These are phyloP conservation scores for Clarias laeviceps DNA, from an alignment of 2,797 vertebrate species.

Conservation along the genomic window DNA sequence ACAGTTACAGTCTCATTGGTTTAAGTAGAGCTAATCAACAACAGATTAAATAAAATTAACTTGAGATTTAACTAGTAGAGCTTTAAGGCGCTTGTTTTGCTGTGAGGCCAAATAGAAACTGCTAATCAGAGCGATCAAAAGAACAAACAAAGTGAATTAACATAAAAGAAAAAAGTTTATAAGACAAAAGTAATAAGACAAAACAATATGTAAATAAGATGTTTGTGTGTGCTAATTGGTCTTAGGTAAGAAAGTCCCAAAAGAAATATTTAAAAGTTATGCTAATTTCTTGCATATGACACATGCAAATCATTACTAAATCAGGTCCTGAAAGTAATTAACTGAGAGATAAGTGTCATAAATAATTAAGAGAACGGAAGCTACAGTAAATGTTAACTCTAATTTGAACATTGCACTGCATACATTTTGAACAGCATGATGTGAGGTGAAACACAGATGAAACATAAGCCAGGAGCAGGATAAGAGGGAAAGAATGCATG, in stretches of 20 bases:
- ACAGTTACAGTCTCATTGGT: background rate
- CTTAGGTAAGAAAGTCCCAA: background rate
- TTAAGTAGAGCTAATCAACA: background rate
- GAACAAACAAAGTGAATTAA: background rate
- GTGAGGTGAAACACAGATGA: background rate
- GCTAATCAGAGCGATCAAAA: background rate
- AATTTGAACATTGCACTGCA: background rate
- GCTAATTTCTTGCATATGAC: background rate
- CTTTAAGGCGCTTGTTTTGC: background rate
- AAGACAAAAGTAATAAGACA: background rate
- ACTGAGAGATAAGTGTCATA: background rate
- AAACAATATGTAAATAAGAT: background rate
- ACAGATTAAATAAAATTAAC: background rate
- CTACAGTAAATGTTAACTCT: background rate
- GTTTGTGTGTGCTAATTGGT: background rate
- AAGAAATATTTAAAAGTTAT: background rate
- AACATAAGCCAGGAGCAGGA: slow-evolving; percentile 8
- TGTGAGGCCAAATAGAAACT: background rate
- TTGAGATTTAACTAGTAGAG: background rate
- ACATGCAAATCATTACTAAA: background rate
- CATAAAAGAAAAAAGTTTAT: no score
- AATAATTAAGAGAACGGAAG: background rate
- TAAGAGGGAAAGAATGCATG: slow-evolving; percentile 11
- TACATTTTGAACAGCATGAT: background rate
- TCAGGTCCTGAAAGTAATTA: background rate